A percentile compares a stretch with the other conserved stretches of the same genome.
phyloP scores from a whole-genome alignment of 2,888 invertebrate species.

The Alviniconcha strummeri region DNA sequence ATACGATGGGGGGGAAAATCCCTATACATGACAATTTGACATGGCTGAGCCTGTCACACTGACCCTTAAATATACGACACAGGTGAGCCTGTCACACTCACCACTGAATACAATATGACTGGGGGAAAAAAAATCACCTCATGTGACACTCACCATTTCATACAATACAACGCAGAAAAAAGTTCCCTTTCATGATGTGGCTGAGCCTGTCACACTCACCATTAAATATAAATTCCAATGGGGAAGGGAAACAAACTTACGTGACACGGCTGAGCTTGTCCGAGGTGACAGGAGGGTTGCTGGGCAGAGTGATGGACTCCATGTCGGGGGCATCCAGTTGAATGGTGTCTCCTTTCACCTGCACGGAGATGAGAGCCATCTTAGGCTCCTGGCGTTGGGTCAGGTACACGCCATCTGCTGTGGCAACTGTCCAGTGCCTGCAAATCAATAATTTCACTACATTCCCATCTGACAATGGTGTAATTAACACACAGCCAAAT shows the following conservation, averaged over 20 bases:
- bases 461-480: too few relatives aligned
- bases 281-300: slow-evolving; percentile 39
- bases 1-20: too few relatives aligned
- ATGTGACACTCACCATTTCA: background rate
- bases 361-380: slow-evolving; percentile 53
- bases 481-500: too few relatives aligned
- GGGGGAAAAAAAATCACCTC: too few relatives aligned
- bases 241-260: slow-evolving; percentile 30
- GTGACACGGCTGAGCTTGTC: slow-evolving; percentile 41
- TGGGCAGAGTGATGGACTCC: slow-evolving; percentile 49
- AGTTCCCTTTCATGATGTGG: background rate
- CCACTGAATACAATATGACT: background rate
- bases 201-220: background rate
- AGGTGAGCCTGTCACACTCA: background rate
- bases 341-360: slow-evolving; percentile 50
- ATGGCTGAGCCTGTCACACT: too few relatives aligned
- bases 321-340: slow-evolving; percentile 57
- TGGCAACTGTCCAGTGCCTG: slow-evolving; percentile 57
- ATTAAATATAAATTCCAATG: background rate
- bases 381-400: slow-evolving; percentile 55
- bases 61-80: background rate
- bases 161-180: background rate
- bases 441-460: too few relatives aligned
- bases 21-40: too few relatives aligned
- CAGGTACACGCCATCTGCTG: slow-evolving; percentile 49